A percentile compares a stretch with the other conserved stretches of the same genome.
Evolutionary conservation across 2,113 vertebrate genomes (phyloP).

Genomic region (Scopus umbretta): DNA sequence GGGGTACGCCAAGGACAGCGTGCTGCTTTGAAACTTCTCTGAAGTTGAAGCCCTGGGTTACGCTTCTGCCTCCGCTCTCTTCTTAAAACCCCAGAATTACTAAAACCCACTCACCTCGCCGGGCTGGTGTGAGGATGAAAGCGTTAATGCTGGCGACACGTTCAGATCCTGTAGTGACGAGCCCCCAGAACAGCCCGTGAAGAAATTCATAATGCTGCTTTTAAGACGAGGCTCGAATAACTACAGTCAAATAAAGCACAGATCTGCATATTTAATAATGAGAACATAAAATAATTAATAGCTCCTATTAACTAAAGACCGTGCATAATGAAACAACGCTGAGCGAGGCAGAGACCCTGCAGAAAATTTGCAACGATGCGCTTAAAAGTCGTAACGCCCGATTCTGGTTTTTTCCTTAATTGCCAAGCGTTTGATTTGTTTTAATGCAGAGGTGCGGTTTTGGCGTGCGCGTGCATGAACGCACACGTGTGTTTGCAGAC

Average conservation of each 20-base stretch:
- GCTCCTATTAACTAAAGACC: background rate
- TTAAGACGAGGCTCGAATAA: background rate
- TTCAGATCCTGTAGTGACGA: background rate
- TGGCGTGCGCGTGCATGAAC: fast-evolving
- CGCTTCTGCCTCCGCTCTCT: background rate
- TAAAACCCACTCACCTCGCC: background rate
- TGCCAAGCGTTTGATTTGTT: background rate
- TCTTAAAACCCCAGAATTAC: background rate
- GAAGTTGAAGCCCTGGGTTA: background rate
- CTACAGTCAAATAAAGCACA: background rate
- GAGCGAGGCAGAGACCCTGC: background rate
- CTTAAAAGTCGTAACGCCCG: background rate
- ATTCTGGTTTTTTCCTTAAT: background rate
- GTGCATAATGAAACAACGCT: background rate
- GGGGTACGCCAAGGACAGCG: background rate
- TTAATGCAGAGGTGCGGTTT: background rate
- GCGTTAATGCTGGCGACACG: background rate
- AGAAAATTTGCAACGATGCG: background rate
- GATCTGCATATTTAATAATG: background rate
- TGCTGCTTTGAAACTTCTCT: background rate
- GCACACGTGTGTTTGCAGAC: fast-evolving
- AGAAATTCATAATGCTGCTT: background rate
- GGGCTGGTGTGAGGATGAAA: background rate
- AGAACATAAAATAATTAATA: background rate
- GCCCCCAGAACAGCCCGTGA: background rate